phyloP scores from a whole-genome alignment of 2,888 invertebrate species.

The Morinoia aosen region DNA sequence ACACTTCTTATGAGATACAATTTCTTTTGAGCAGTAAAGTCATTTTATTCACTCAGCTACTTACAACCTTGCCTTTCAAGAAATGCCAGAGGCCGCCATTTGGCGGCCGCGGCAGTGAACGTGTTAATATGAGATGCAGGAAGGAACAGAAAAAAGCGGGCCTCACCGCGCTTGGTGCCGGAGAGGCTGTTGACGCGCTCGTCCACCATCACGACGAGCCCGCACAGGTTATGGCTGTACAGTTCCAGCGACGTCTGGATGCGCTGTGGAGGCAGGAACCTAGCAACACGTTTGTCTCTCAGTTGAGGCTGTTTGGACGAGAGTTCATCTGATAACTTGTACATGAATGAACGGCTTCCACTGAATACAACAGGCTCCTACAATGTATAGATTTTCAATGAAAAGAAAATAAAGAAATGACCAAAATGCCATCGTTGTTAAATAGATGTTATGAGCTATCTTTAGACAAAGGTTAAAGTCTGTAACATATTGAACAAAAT shows the following conservation, averaged over 20 bases:
- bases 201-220: conserved; percentile 86
- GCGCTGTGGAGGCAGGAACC: conserved; percentile 81
- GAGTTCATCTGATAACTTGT: not conserved
- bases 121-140: not conserved
- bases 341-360: not conserved
- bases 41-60: no score
- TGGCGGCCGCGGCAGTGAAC: no score
- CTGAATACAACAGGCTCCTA: no score
- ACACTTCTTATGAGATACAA: no score
- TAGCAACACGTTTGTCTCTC: conserved; percentile 47
- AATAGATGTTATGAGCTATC: no score
- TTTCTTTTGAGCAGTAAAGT: no score
- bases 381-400: not conserved
- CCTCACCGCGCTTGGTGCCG: conserved; percentile 72
- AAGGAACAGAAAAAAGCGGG: not conserved
- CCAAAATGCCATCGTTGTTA: no score
- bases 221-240: conserved; percentile 92
- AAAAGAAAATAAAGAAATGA: no score
- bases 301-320: not conserved
- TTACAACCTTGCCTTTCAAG: no score
- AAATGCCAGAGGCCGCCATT: no score
- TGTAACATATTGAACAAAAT: no score
- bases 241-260: conserved; percentile 93
- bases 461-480: no score
- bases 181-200: conserved; percentile 78